phyloP scores from a whole-genome alignment of 1,140 invertebrate genomes.

The Protaetia brevitarsis region DNA sequence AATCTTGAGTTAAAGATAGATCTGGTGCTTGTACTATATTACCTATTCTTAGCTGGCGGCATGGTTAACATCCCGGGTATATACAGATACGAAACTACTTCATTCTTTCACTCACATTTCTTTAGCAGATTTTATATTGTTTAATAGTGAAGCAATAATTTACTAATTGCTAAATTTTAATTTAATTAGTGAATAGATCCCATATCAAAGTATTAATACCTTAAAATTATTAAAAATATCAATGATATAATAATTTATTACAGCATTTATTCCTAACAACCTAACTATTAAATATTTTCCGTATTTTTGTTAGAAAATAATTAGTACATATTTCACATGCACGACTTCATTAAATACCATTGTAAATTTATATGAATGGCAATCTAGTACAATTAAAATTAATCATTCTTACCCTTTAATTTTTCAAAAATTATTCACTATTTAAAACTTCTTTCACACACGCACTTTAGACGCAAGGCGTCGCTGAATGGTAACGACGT shows the following conservation, averaged over 20 bases:
- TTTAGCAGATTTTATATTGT: background rate
- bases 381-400: background rate
- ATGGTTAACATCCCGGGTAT: conserved; percentile 29
- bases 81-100: background rate
- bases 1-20: conserved; percentile 35
- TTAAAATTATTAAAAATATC: background rate
- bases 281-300: background rate
- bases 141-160: no score
- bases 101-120: background rate
- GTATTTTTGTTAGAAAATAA: background rate
- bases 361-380: background rate
- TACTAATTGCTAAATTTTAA: background rate
- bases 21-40: conserved; percentile 30
- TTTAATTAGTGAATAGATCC: background rate
- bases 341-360: background rate
- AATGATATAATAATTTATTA: no score
- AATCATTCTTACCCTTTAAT: background rate
- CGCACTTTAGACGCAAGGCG: conserved; percentile 5
- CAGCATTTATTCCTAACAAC: background rate
- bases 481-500: conserved; percentile 6
- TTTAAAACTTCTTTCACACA: conserved; percentile 26
- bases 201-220: background rate
- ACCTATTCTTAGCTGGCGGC: conserved; percentile 34
- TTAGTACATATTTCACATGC: no score
- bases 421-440: conserved; percentile 1